phyloP scores from a whole-genome alignment of 1,140 invertebrate species.

The Anastatus disparis region DNA sequence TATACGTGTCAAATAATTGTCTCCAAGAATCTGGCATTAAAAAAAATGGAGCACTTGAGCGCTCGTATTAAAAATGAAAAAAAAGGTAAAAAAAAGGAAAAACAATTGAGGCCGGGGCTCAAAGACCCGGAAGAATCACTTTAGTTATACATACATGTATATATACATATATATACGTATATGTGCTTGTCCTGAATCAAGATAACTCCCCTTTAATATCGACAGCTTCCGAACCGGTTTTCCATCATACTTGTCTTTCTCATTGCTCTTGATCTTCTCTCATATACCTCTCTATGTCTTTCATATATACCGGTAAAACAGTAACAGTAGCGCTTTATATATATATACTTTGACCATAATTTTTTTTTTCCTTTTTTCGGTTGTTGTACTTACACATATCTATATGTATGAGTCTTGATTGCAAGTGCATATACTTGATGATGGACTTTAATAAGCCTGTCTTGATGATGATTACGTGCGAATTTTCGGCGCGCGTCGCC shows the following conservation, averaged over 20 bases:
- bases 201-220: slow-evolving; percentile 35
- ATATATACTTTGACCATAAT: no score
- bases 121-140: slow-evolving; percentile 30
- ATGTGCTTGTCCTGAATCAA: slow-evolving; percentile 28
- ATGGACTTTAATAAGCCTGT: slow-evolving; percentile 16
- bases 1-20: slow-evolving; percentile 21
- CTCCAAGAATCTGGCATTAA: slow-evolving; percentile 17
- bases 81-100: background rate
- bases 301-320: background rate
- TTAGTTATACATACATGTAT: no score
- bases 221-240: slow-evolving; percentile 34
- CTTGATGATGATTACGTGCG: slow-evolving; percentile 19
- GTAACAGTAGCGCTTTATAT: no score
- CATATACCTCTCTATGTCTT: background rate
- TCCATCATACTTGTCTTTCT: no score
- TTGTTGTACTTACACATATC: no score
- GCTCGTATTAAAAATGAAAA: no score
- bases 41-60: background rate
- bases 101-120: background rate
- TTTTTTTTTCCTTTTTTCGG: no score
- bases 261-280: background rate
- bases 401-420: no score
- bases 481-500: slow-evolving; percentile 11
- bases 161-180: no score
- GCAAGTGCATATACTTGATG: background rate